Conservation (phyloP, 2,113 vertebrate species). For the Hiodon alosoides region DNA sequence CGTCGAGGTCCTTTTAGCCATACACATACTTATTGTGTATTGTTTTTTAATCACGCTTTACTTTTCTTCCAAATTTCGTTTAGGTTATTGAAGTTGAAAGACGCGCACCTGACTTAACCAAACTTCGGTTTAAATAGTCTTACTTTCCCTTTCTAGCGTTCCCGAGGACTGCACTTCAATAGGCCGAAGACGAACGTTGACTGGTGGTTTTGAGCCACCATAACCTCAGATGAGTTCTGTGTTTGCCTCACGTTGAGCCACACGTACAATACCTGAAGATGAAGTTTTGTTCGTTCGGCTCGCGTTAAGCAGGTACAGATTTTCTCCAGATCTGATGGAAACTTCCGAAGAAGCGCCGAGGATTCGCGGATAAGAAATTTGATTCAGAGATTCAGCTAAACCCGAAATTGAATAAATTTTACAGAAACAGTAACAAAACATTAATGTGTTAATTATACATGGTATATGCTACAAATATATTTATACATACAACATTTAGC, state of each 20-base stretch:
- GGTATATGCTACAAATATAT: too few species aligned
- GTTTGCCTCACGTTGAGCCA: constrained; percentile 98
- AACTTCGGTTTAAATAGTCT: background rate
- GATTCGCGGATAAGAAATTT: background rate
- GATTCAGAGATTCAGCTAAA: background rate
- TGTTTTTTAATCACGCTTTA: too few species aligned
- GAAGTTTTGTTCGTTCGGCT: constrained; percentile 99
- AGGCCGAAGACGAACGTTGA: background rate
- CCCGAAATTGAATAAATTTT: background rate
- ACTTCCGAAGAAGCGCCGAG: background rate
- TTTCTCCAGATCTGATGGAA: constrained; percentile 51
- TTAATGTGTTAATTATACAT: too few species aligned
- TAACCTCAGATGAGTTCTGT: constrained; percentile 55
- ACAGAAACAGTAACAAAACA: too few species aligned
- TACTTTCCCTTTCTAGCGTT: background rate
- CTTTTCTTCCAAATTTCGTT: background rate
- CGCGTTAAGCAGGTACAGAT: constrained; percentile 98
- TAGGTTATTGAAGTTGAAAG: background rate
- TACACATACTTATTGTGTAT: too few species aligned
- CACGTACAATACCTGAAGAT: constrained; percentile 97
- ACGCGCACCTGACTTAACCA: background rate
- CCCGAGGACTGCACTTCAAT: background rate
- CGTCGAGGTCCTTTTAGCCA: background rate
- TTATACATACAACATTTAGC: too few species aligned
- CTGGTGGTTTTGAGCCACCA: background rate